These are phyloP conservation scores for Hoplodrina blanda DNA, from an alignment of 2,888 invertebrate species.

Conservation along the genomic window DNA sequence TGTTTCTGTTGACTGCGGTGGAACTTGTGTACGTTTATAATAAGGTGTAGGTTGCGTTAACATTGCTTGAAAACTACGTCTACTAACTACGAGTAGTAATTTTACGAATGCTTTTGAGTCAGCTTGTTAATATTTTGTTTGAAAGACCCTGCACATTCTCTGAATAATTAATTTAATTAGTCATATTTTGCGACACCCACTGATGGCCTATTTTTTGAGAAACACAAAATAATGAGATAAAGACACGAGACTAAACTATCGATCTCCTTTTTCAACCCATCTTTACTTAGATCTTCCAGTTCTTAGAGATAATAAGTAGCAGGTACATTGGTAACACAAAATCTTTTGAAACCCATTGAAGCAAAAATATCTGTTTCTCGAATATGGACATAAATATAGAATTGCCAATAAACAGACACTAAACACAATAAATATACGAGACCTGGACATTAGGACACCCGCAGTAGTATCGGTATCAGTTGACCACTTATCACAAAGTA, in stretches of 20 bases:
- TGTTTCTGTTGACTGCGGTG: slow-evolving; percentile 36
- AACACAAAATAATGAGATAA: slow-evolving; percentile 4
- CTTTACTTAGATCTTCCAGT: neutral
- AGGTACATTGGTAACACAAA: slow-evolving; percentile 5
- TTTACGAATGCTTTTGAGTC: slow-evolving; percentile 5
- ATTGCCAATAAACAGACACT: slow-evolving; percentile 12
- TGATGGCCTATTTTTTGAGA: neutral
- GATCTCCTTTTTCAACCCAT: neutral
- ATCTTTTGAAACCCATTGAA: slow-evolving; percentile 5
- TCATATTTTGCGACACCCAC: neutral
- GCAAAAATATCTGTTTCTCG: slow-evolving; percentile 3
- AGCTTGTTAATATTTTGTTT: neutral
- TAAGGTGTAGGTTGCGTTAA: slow-evolving; percentile 5
- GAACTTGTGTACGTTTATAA: slow-evolving; percentile 13
- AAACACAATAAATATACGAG: neutral
- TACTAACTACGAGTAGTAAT: neutral
- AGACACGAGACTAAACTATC: neutral
- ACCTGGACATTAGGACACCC: slow-evolving; percentile 9
- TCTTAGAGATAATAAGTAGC: neutral
- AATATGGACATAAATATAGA: neutral
- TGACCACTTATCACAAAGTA: slow-evolving; percentile 13
- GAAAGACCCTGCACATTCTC: neutral
- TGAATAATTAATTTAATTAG: neutral
- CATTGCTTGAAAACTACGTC: slow-evolving; percentile 21
- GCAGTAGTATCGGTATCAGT: slow-evolving; percentile 12